Percentiles rank a stretch among this genome's conserved stretches.
Conservation (phyloP, 2,797 vertebrate species). For the Hippopotamyrus pictus region DNA sequence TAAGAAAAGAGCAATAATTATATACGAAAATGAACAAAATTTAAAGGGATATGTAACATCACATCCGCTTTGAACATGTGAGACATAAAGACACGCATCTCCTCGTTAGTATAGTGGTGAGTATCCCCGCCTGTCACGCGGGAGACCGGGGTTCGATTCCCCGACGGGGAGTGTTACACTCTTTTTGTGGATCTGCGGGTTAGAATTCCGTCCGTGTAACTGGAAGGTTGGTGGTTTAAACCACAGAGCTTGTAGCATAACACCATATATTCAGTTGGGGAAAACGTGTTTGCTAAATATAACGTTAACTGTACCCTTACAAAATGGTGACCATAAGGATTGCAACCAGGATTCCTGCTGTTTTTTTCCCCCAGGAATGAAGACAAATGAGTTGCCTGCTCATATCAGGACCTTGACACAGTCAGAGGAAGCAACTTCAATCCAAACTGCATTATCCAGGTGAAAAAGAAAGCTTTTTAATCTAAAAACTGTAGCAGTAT, state of each 20-base stretch:
- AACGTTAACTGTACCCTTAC: not conserved
- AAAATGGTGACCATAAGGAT: not conserved
- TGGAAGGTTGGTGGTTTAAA: not conserved
- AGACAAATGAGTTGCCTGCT: not conserved
- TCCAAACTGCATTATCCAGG: not conserved
- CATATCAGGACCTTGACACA: not conserved
- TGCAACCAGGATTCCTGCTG: not conserved
- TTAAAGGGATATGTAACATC: not conserved
- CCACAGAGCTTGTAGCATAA: not conserved
- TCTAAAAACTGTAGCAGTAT: not conserved
- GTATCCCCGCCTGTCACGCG: not conserved
- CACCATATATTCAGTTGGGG: not conserved
- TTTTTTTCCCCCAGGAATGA: not conserved
- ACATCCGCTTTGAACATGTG: not conserved
- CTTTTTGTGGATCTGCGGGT: not conserved
- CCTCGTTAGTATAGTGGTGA: not conserved
- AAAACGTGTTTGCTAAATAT: not conserved
- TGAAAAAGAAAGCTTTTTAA: not conserved
- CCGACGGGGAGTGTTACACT: not conserved
- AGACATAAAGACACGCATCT: accelerated
- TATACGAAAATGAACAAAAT: not conserved
- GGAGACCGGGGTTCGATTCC: not conserved
- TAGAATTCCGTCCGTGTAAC: not conserved
- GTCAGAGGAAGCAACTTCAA: not conserved
- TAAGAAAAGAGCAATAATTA: not conserved